Evolutionary conservation across 2,888 invertebrate genomes (phyloP).

Genomic region (Calameuta idolon): DNA sequence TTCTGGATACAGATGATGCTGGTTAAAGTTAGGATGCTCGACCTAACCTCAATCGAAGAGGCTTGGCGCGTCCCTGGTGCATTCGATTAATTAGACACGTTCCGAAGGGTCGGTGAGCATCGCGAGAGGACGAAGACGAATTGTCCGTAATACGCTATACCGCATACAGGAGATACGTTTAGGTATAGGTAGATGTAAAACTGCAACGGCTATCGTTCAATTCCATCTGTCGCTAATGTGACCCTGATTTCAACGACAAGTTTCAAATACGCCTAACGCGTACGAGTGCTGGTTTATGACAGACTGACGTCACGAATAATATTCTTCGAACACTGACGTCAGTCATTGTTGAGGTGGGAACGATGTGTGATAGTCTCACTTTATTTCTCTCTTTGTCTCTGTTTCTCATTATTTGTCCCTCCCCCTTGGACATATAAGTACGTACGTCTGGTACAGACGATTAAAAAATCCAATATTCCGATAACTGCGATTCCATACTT

Average conservation of each 20-base stretch:
- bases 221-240: background rate
- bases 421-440: background rate
- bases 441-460: background rate
- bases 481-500: background rate
- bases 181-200: no score
- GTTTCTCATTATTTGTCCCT: background rate
- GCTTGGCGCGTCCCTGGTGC: background rate
- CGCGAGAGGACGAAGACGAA: background rate
- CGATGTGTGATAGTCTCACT: background rate
- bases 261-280: conserved; percentile 29
- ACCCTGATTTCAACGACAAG: conserved; percentile 33
- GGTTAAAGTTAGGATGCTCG: background rate
- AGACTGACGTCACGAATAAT: background rate
- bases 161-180: no score
- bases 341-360: background rate
- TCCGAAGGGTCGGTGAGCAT: background rate
- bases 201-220: background rate
- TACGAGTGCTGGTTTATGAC: conserved; percentile 4
- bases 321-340: background rate
- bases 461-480: background rate
- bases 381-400: background rate
- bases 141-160: background rate
- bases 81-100: background rate
- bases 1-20: background rate
- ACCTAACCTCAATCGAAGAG: background rate